Base-by-base conservation (phyloP, 2,113 vertebrate species). In the Saguinus midas region DNA sequence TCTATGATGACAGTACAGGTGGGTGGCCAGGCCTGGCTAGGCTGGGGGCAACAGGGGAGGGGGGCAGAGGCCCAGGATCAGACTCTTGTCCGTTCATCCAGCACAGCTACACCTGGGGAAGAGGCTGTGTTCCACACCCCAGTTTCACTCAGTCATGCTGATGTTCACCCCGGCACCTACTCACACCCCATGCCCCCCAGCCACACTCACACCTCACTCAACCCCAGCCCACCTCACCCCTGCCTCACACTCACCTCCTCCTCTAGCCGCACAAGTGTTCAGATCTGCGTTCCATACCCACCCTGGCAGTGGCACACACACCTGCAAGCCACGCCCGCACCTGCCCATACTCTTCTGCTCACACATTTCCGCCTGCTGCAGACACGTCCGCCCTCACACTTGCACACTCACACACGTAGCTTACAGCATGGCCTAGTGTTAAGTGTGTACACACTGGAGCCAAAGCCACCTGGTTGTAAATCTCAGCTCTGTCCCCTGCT, bases 1-100 rank as follows among this genome's bases (percentile, higher is more conserved):
- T 99, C 35, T 99, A 99, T 0, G 99, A 99, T 0, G 99, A 99
- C 98, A 99, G 99, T 91, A 99, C 99, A 98, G 99, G 99, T 99
- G 95, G 98, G 99, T 91, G 0, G 72, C 58, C 3, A 8, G 58
- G 23, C 57, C 72, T 17, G 86, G 52, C 58, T 0, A 3, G 72
- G 29, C 64, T 43, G 1, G 6, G 23, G 11, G 29, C 0, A 8
- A 37, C 2, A 43, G 20, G 8, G 0, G 6, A 52, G 17, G 50
- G n/a, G 2, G 7, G 43, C 5, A 52, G 61, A 58, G 52, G 2
- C 66, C 66, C n/a, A 52, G 78, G 6, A 35, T 32, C 0, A 0
- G 13, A 35, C 11, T 61, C 50, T 37, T 13, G 2, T 50, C 66
- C 68, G 23, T 72, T 86, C 6, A 0, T 23, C 29, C 57, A 76